phyloP scores from a whole-genome alignment of 2,113 vertebrate species.

The Zonotrichia leucophrys region DNA sequence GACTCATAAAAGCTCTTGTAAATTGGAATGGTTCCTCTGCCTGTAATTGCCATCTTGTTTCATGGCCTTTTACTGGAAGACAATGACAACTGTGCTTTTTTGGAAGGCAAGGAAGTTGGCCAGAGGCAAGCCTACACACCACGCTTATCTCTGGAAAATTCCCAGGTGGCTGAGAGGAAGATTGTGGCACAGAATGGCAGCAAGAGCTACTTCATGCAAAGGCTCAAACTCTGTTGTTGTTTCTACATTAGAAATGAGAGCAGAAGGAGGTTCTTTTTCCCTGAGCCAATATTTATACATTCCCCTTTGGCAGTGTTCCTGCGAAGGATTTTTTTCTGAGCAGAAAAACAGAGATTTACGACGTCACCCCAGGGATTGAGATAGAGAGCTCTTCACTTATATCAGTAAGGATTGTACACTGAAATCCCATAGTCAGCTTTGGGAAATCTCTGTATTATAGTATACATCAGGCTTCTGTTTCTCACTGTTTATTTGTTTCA shows the following conservation, averaged over 20 bases:
- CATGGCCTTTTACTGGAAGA: background rate
- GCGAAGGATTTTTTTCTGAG: conserved; percentile 30
- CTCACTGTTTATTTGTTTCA: background rate
- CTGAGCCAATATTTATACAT: conserved; percentile 8
- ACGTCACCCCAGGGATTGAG: conserved; percentile 9
- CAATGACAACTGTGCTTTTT: background rate
- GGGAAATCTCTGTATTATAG: conserved; percentile 27
- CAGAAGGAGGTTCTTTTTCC: background rate
- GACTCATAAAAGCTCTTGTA: background rate
- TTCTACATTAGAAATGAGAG: background rate
- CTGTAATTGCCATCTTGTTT: background rate
- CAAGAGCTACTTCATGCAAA: background rate
- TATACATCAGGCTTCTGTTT: background rate
- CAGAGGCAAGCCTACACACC: background rate
- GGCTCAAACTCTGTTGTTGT: background rate
- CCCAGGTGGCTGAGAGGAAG: background rate
- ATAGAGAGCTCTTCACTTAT: conserved; percentile 8
- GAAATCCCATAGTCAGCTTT: conserved; percentile 39
- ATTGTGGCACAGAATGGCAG: background rate
- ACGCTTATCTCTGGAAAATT: background rate
- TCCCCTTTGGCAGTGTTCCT: conserved; percentile 5
- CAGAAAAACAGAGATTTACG: background rate
- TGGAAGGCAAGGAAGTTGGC: background rate
- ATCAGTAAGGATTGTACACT: background rate
- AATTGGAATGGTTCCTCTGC: background rate